phyloP scores from a whole-genome alignment of 2,797 vertebrate genomes.

The Acanthornis magna region DNA sequence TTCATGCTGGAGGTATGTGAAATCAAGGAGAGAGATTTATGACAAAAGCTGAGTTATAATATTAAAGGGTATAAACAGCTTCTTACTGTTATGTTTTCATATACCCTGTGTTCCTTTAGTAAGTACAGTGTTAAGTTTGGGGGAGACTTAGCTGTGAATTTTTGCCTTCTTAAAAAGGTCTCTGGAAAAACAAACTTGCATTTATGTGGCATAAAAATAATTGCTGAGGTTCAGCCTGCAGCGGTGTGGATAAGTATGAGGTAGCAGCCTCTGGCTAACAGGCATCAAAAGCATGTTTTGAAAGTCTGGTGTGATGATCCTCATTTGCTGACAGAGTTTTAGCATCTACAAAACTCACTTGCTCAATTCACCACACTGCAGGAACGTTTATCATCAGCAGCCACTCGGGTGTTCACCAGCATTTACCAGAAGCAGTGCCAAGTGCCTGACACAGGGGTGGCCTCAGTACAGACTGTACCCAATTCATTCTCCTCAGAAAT shows the following conservation, averaged over 20 bases:
- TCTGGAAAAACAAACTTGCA: constrained; percentile 41
- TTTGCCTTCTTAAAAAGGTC: constrained; percentile 27
- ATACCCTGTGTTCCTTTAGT: constrained; percentile 32
- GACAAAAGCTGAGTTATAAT: constrained; percentile 64
- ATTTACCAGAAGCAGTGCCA: not conserved
- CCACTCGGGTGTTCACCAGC: not conserved
- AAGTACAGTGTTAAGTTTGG: constrained; percentile 57
- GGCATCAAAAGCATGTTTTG: not conserved
- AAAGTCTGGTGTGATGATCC: not conserved
- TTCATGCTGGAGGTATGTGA: constrained; percentile 61
- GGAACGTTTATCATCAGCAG: not conserved
- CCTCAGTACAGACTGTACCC: not conserved
- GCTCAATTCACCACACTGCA: not conserved
- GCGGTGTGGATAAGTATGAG: not conserved
- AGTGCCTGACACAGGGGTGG: not conserved
- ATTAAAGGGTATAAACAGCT: constrained; percentile 77
- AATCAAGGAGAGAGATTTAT: constrained; percentile 75
- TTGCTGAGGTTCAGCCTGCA: not conserved
- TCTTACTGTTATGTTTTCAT: constrained; percentile 64
- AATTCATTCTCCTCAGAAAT: not conserved
- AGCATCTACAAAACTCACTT: not conserved
- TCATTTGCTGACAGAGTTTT: not conserved
- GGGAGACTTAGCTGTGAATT: constrained; percentile 39
- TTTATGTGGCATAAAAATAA: constrained; percentile 13
- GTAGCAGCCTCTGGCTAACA: not conserved